phyloP scores from a whole-genome alignment of 2,113 vertebrate species.

The Phoxinus phoxinus region DNA sequence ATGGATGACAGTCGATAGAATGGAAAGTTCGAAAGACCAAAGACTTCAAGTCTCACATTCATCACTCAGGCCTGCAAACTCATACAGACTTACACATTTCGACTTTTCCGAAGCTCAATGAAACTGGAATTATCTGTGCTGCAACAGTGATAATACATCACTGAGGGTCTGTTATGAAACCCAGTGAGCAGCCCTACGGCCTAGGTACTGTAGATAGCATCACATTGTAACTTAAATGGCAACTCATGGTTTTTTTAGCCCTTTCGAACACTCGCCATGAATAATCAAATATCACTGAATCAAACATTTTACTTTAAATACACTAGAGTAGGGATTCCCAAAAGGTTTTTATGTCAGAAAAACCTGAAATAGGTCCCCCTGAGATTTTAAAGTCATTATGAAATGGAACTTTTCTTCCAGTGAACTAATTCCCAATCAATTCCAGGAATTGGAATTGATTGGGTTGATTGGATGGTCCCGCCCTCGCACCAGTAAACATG shows the following conservation, averaged over 20 bases:
- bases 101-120: background rate
- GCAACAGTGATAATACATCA: slow-evolving; percentile 2
- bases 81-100: slow-evolving; percentile 9
- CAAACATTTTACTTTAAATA: background rate
- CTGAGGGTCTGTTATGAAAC: background rate
- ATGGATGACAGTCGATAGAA: slow-evolving; percentile 46
- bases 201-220: background rate
- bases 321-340: background rate
- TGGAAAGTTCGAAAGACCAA: slow-evolving; percentile 45
- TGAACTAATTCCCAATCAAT: too few relatives aligned
- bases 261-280: background rate
- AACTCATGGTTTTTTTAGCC: background rate
- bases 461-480: too few relatives aligned
- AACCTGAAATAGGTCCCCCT: background rate
- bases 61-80: slow-evolving; percentile 41
- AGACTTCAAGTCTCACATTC: slow-evolving; percentile 32
- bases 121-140: background rate
- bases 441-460: too few relatives aligned
- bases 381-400: background rate
- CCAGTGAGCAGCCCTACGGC: background rate
- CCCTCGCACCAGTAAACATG: too few relatives aligned
- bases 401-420: too few relatives aligned
- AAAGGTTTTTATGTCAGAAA: background rate
- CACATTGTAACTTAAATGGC: background rate
- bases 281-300: background rate